Conservation (phyloP, 1,140 invertebrate species). For the Tetraneura akinire region DNA sequence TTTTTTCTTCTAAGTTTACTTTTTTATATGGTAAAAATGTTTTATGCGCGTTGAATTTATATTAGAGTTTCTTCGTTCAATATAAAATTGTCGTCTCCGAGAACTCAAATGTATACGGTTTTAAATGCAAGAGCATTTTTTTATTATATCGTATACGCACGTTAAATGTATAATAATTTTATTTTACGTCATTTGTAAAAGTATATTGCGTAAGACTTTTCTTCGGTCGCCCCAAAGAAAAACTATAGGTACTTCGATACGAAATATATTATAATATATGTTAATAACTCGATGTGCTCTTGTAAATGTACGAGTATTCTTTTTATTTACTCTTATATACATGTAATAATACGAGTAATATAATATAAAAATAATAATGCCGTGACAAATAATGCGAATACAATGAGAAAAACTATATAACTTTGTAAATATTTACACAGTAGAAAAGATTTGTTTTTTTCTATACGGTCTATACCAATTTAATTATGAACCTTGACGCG, state of each 20-base stretch:
- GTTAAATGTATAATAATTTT: constrained; percentile 24
- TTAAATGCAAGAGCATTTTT: background rate
- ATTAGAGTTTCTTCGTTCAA: constrained; percentile 1
- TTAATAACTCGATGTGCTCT: no score
- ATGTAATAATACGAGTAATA: no score
- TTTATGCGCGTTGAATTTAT: background rate
- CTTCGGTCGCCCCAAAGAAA: background rate
- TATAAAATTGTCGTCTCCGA: constrained; percentile 4
- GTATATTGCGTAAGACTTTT: background rate
- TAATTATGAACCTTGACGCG: no score
- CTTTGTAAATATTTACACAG: no score
- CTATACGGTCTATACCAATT: no score
- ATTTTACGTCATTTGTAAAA: constrained; percentile 23
- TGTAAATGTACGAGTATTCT: no score
- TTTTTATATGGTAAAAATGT: constrained; percentile 18
- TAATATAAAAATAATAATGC: no score
- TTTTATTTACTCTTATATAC: no score
- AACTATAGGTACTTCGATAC: background rate
- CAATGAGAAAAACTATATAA: no score
- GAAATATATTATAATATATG: constrained; percentile 9
- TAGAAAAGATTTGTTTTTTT: no score
- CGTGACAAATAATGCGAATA: no score
- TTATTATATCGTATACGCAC: background rate
- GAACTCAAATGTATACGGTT: background rate
- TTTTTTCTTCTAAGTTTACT: constrained; percentile 9